Base-by-base conservation (phyloP, 2,888 invertebrate species). In the Pollenia griseotomentosa region DNA sequence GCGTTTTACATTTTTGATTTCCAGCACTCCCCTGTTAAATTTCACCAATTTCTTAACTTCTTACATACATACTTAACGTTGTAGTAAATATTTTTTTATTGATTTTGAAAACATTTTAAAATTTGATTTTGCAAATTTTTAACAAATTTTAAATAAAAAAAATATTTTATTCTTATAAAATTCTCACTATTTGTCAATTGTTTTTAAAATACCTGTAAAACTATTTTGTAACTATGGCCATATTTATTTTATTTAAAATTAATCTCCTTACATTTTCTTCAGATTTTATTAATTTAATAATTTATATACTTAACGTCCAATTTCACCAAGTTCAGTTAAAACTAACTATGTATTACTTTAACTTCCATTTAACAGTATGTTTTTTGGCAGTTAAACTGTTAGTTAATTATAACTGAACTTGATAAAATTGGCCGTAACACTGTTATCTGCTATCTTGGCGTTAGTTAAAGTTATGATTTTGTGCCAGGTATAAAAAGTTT, bases 171-270 rank as follows among this genome's bases (percentile, higher is more conserved):
- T 74, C 57, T 55, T 44, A 42, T 23, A 46, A 63, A 59, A 12
- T 23, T 8, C 44, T 14, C 8, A 33, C 33, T 73, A 16, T 16
- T 59, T 53, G 42, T 74, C 46, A 42, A 51, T 74, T 75, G 59
- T 68, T 68, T 75, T 63, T 16, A n/a, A 70, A 71, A 51, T 73
- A 66, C 79, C 61, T 75, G 51, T 79, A 51, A 44, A 79, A 65
- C 75, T 83, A 75, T 42, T 23, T 57, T 73, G 63, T 74, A 73
- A 87, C 81, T 81, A 85, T 70, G 81, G 78, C 77, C 70, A 63
- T 85, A 85, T 81, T 84, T 78, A 85, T 85, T 85, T 85, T 78
- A 84, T 63, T 53, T 53, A 42, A 78, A 87, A 44, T 53, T 40
- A 42, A 14, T 48, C n/a, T 33, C 3, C 16, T 57, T 40, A 51